A percentile compares a stretch with the other conserved stretches of the same genome.
These are phyloP conservation scores for Anguilla pacifica DNA, from an alignment of 2,797 vertebrate species.

Conservation along the genomic window DNA sequence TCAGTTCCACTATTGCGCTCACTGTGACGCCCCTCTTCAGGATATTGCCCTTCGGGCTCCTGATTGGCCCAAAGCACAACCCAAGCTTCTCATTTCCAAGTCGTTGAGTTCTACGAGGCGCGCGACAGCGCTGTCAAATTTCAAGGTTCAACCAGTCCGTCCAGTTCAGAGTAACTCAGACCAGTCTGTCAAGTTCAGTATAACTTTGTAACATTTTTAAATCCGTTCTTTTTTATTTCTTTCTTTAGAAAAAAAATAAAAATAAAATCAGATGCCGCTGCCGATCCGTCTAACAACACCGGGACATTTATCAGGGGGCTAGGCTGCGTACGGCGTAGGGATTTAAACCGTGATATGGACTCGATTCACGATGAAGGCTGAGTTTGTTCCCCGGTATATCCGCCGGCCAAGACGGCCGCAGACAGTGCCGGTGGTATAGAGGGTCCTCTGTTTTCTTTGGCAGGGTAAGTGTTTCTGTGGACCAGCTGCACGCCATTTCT, in stretches of 20 bases:
- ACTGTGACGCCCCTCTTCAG: no score
- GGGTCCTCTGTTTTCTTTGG: background rate
- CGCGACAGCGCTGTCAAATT: background rate
- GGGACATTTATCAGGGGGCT: background rate
- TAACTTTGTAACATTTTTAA: background rate
- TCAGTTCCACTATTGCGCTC: no score
- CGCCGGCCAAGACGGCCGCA: background rate
- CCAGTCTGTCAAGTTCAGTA: background rate
- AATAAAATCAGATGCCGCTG: background rate
- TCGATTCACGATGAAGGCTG: background rate
- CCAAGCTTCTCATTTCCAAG: background rate
- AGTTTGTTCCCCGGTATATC: background rate
- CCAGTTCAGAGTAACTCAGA: background rate
- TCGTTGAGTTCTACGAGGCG: background rate
- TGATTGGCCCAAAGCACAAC: background rate
- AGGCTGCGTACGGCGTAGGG: background rate
- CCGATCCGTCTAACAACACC: background rate
- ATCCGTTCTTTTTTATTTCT: background rate
- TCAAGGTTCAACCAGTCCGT: background rate
- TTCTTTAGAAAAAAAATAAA: no score
- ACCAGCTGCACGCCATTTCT: background rate
- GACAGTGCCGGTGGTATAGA: conserved; percentile 3
- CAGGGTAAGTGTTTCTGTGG: background rate
- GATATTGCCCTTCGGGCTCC: background rate
- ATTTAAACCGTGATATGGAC: background rate